Base-by-base conservation (phyloP, 2,888 invertebrate genomes). In the Rhogogaster chlorosoma region DNA sequence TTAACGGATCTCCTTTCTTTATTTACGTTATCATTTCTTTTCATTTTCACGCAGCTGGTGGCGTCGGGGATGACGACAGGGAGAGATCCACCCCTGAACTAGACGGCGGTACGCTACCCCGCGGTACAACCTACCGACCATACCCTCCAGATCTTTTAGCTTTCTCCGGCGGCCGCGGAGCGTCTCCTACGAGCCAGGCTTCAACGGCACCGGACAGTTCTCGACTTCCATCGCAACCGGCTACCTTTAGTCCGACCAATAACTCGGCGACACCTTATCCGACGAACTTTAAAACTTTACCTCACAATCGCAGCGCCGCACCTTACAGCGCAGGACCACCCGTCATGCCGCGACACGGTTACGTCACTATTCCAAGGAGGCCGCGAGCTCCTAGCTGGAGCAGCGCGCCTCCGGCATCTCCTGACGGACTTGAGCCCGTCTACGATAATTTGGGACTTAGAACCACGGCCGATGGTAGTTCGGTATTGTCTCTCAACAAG, bases 381-480 rank as follows among this genome's bases (percentile, higher is more conserved):
- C 98, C 97, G 0, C 94, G 98, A 87, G 97, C 97, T 0, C 97
- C 97, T 1, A 97, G 97, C 91, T 98, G 98, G 97, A 96, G 96
- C 86, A 96, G 93, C 93, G 96, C 95, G 93, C 96, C 93, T 90
- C 96, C 92, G 90, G 95, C 94, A 84, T 94, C 94, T 42, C 94
- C 91, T 86, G 95, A 95, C 88, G 94, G 95, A 42, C 94, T 95
- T 85, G 97, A 97, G 90, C 98, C 98, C 0, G 95, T 98, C 36
- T 98, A 98, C 92, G 98, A 98, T 91, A 98, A 98, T 92, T 94
- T 98, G 75, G 98, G 98, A 0, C 94, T 97, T 26, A 95, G 98
- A 83, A 98, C 98, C 26, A 97, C 98, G 26, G 98, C 97, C 26
- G 97, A 97, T 87, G 98, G 98, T n/a, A 97, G 97, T 91, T 97